A percentile compares a stretch with the other conserved stretches of the same genome.
These are phyloP conservation scores for Aethes cnicana DNA, from an alignment of 2,888 invertebrate species.

Conservation along the genomic window DNA sequence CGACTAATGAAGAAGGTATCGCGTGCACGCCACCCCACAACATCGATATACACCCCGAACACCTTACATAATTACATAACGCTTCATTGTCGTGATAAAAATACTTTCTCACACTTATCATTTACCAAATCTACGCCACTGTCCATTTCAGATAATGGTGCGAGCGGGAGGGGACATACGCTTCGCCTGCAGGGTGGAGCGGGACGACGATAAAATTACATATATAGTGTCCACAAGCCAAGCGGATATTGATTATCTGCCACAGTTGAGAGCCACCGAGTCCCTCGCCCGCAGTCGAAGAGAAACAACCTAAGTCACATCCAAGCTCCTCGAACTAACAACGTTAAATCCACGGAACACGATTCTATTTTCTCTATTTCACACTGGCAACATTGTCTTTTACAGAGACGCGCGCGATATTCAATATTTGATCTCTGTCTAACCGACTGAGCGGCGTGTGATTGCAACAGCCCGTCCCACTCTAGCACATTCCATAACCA, in stretches of 20 bases:
- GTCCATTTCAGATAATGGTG: slow-evolving; percentile 82
- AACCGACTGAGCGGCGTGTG: slow-evolving; percentile 72
- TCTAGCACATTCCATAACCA: slow-evolving; percentile 78
- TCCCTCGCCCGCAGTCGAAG: slow-evolving; percentile 57
- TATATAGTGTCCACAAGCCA: slow-evolving; percentile 83
- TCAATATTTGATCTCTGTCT: slow-evolving; percentile 83
- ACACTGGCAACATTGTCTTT: slow-evolving; percentile 49
- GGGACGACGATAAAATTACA: slow-evolving; percentile 72
- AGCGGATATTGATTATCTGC: slow-evolving; percentile 84
- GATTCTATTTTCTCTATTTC: slow-evolving; percentile 53
- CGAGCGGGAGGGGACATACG: slow-evolving; percentile 56
- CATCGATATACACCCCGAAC: slow-evolving; percentile 68
- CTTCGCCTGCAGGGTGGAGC: slow-evolving; percentile 45
- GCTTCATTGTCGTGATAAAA: slow-evolving; percentile 82
- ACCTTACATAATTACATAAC: slow-evolving; percentile 80
- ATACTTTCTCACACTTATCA: slow-evolving; percentile 83
- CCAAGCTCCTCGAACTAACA: slow-evolving; percentile 46
- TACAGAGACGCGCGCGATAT: slow-evolving; percentile 57
- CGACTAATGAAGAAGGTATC: slow-evolving; percentile 58
- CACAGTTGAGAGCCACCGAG: slow-evolving; percentile 81
- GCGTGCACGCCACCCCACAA: slow-evolving; percentile 60
- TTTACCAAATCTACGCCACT: slow-evolving; percentile 82
- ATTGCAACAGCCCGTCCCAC: slow-evolving; percentile 75
- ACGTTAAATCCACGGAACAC: slow-evolving; percentile 51
- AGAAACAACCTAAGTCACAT: slow-evolving; percentile 55